These are phyloP conservation scores for Prosapia bicincta DNA, from an alignment of 2,888 invertebrate genomes.

Conservation along the genomic window DNA sequence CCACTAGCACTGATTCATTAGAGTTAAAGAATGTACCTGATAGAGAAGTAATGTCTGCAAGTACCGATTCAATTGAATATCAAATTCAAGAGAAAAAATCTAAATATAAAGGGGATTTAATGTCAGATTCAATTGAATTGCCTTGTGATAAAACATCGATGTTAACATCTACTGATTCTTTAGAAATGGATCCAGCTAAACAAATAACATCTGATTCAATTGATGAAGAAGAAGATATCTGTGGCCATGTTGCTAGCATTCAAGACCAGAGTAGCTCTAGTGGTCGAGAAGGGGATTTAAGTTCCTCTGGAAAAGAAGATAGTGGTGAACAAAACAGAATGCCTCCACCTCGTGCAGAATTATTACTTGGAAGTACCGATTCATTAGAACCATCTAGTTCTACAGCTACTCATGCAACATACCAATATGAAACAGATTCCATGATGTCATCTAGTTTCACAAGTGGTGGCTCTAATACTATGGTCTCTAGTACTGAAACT, in stretches of 20 bases:
- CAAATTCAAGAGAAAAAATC: constrained; percentile 45
- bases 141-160: constrained; percentile 45
- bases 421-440: constrained; percentile 79
- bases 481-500: constrained; percentile 74
- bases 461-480: constrained; percentile 78
- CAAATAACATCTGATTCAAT: constrained; percentile 47
- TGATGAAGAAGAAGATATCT: constrained; percentile 46
- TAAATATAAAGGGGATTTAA: constrained; percentile 45
- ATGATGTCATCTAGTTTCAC: constrained; percentile 83
- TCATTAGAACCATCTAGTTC: constrained; percentile 75
- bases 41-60: constrained; percentile 42
- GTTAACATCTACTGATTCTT: constrained; percentile 52
- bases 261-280: constrained; percentile 51
- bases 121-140: constrained; percentile 57
- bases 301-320: constrained; percentile 48
- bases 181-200: constrained; percentile 44
- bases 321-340: constrained; percentile 37
- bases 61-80: constrained; percentile 51
- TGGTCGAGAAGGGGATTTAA: constrained; percentile 49
- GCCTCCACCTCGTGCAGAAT: constrained; percentile 41
- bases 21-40: constrained; percentile 43
- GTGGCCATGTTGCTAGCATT: constrained; percentile 36
- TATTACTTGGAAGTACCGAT: constrained; percentile 64
- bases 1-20: constrained; percentile 61
- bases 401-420: constrained; percentile 76